Conservation (phyloP, 2,888 invertebrate species). For the Brenthis ino region DNA sequence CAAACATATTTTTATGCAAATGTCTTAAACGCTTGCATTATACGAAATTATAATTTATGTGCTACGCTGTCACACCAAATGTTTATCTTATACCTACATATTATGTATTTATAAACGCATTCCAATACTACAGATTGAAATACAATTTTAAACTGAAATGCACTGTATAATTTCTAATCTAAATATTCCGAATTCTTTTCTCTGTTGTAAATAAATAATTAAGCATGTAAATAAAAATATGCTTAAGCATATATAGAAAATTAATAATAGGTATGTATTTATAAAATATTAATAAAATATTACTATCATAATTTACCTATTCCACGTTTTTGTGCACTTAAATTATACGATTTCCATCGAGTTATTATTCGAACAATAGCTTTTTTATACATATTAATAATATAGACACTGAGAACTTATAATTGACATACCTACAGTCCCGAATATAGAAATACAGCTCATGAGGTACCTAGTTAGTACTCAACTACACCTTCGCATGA, state of each 20-base stretch:
- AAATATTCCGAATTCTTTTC: constrained; percentile 25
- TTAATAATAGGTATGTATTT: neutral
- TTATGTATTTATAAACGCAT: constrained; percentile 28
- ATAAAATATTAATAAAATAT: neutral
- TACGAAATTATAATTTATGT: constrained; percentile 24
- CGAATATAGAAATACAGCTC: too few relatives aligned
- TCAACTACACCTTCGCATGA: too few relatives aligned
- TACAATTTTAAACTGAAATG: constrained; percentile 27
- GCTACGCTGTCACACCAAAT: constrained; percentile 20
- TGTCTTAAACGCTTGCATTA: constrained; percentile 11
- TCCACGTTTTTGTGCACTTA: constrained; percentile 29
- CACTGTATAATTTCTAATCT: constrained; percentile 25
- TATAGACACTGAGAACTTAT: too few relatives aligned
- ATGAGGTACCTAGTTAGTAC: too few relatives aligned
- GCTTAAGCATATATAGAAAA: neutral
- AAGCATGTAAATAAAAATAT: neutral
- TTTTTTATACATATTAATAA: constrained; percentile 19
- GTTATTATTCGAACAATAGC: constrained; percentile 32
- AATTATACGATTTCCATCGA: constrained; percentile 25
- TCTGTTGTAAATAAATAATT: constrained; percentile 18
- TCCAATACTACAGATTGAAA: constrained; percentile 19
- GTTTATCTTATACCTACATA: constrained; percentile 30
- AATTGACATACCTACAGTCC: too few relatives aligned
- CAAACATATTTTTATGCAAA: constrained; percentile 19
- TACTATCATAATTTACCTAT: constrained; percentile 21